phyloP scores from a whole-genome alignment of 2,113 vertebrate genomes.

The Cephalopholis sonnerati region DNA sequence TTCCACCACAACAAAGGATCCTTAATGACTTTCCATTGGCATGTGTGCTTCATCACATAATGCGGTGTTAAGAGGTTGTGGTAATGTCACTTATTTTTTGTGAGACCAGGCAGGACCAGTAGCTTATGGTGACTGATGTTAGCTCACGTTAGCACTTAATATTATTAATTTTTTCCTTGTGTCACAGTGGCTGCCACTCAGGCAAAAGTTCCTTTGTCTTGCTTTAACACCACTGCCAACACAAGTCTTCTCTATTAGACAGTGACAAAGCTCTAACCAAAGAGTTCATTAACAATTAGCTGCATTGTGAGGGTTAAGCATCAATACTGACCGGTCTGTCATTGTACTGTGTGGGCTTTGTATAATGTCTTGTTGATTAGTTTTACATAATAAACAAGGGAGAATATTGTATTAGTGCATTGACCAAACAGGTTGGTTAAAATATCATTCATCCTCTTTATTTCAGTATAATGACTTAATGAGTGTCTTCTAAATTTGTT shows the following conservation, averaged over 20 bases:
- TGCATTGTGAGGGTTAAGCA: slow-evolving; percentile 37
- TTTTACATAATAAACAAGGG: slow-evolving; percentile 51
- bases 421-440: slow-evolving; percentile 42
- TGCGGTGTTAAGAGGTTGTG: too few species aligned
- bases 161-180: too few species aligned
- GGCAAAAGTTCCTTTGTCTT: too few species aligned
- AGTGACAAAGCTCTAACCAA: slow-evolving; percentile 41
- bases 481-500: slow-evolving; percentile 38
- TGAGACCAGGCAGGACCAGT: neutral
- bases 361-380: slow-evolving; percentile 50
- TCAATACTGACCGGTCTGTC: slow-evolving; percentile 34
- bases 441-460: slow-evolving; percentile 50
- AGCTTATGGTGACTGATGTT: too few species aligned
- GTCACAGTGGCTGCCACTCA: too few species aligned
- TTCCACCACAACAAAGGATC: too few species aligned
- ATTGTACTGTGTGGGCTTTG: slow-evolving; percentile 26
- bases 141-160: too few species aligned
- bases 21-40: too few species aligned
- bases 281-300: slow-evolving; percentile 45
- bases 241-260: slow-evolving; percentile 16
- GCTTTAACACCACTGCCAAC: too few species aligned
- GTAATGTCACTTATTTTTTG: too few species aligned
- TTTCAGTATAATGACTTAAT: slow-evolving; percentile 42
- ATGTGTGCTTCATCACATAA: too few species aligned
- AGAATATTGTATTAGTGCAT: slow-evolving; percentile 20